Conservation (phyloP, 2,888 invertebrate species). For the Synergus laeviventris region DNA sequence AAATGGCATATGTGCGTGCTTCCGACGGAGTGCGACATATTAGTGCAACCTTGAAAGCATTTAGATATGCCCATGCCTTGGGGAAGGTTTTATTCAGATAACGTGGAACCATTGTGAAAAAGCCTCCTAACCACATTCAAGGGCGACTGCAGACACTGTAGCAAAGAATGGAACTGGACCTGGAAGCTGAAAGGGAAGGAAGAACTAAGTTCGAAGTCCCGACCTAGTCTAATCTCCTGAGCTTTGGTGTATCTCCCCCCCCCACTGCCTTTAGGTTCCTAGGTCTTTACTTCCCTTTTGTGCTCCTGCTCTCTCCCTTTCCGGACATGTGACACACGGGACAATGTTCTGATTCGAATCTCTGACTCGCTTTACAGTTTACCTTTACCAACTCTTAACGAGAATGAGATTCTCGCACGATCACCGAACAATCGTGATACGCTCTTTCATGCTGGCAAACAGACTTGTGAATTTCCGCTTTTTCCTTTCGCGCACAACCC, state of each 20-base stretch:
- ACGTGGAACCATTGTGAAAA: background rate
- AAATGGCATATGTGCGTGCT: conserved; percentile 31
- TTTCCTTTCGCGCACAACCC: background rate
- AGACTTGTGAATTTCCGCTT: background rate
- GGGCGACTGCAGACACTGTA: background rate
- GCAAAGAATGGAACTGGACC: background rate
- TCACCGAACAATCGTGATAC: conserved; percentile 1
- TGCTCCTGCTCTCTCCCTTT: background rate
- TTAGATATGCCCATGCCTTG: background rate
- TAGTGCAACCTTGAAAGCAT: background rate
- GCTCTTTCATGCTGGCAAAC: background rate
- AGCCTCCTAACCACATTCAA: background rate
- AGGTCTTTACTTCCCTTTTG: conserved; percentile 2
- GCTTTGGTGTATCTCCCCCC: no score
- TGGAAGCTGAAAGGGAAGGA: conserved; percentile 1
- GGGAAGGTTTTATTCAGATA: conserved; percentile 16
- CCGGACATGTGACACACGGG: conserved; percentile 1
- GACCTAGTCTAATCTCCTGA: conserved; percentile 1
- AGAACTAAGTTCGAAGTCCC: background rate
- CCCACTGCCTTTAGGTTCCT: background rate
- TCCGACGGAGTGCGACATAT: background rate
- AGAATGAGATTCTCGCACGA: conserved; percentile 10
- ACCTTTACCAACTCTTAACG: conserved; percentile 6
- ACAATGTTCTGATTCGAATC: conserved; percentile 6
- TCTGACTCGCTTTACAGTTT: conserved; percentile 1